Evolutionary conservation across 64 coral and sea anemone species (phyloP).

Genomic region (Dendronephthya gigantea): DNA sequence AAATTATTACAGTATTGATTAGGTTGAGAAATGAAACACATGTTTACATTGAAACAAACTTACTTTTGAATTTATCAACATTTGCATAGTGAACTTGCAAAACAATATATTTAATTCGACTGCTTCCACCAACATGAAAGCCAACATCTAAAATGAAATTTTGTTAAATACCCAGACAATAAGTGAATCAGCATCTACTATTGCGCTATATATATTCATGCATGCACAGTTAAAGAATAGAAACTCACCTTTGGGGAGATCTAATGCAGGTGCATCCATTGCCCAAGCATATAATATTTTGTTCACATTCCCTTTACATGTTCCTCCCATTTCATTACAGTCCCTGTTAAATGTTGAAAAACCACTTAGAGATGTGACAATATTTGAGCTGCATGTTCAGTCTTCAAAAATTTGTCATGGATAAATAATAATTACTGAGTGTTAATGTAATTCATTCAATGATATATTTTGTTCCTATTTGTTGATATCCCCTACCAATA

Average conservation of each 20-base stretch:
- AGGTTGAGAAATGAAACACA: too few relatives aligned
- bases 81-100: conserved; percentile 97
- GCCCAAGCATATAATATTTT: conserved; percentile 97
- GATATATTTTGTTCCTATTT: too few relatives aligned
- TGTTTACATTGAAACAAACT: conserved; percentile 31
- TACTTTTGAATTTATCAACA: conserved; percentile 80
- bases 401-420: too few relatives aligned
- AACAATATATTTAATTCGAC: conserved; percentile 55
- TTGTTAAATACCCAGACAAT: too few relatives aligned
- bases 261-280: conserved; percentile 66
- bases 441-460: too few relatives aligned
- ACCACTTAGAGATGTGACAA: too few relatives aligned
- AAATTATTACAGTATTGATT: not conserved
- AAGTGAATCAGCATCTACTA: too few relatives aligned
- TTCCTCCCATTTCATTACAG: conserved; percentile 89
- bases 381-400: too few relatives aligned
- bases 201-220: too few relatives aligned
- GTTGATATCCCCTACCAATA: conserved; percentile 43
- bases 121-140: conserved; percentile 63
- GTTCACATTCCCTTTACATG: conserved; percentile 38
- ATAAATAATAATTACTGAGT: too few relatives aligned
- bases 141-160: conserved; percentile 68
- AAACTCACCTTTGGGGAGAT: conserved; percentile 57
- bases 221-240: too few relatives aligned
- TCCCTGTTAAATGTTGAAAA: conserved; percentile 46